Base-by-base conservation (phyloP, 1,140 invertebrate species). In the Pollicipes pollicipes region DNA sequence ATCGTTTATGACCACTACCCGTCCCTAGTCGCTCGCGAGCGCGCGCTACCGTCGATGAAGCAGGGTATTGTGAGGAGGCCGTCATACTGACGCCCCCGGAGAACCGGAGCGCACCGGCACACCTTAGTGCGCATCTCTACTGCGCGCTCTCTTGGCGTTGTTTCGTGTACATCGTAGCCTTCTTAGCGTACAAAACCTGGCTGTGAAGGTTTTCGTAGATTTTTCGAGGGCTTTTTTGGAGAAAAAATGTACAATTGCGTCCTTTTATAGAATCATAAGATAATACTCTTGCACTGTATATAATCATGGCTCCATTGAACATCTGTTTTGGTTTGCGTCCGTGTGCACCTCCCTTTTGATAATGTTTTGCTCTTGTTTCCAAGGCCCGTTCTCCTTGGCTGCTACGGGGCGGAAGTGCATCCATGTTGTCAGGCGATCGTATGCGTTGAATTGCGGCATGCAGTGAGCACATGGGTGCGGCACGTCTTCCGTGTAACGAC, bases 231-330 rank as follows among this genome's bases (percentile, higher is more conserved):
- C 45, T 58, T 58, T 58, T 58, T 58, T 6, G n/a, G n/a, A n/a
- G n/a, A n/a, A 58, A 58, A 58, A 10, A 21, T 58, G 24, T 58
- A 58, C 45, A 58, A 58, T 58, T 21, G 45, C 45, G 45, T 58
- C 45, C 45, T 58, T 58, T 58, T 58, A 58, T 24, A 58, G 13
- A 58, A 58, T 58, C 10, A 58, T 58, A 58, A 58, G 45, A 58
- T 58, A 58, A 58, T 58, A 58, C 45, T 58, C 45, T 58, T 58
- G 45, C 45, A 58, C 45, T 58, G 45, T 58, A 58, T 58, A 58
- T 58, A 58, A 58, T 58, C 45, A 58, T 58, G 45, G 2, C 8
- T 58, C 21, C 45, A 58, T 58, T 58, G 10, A 58, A 3, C 45
- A 24, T 17, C 45, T 24, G 21, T 58, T 58, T 58, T 10, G 45